A percentile compares a stretch with the other conserved stretches of the same genome.
Conservation (phyloP, 2,113 vertebrate species). For the Lagopus muta region DNA sequence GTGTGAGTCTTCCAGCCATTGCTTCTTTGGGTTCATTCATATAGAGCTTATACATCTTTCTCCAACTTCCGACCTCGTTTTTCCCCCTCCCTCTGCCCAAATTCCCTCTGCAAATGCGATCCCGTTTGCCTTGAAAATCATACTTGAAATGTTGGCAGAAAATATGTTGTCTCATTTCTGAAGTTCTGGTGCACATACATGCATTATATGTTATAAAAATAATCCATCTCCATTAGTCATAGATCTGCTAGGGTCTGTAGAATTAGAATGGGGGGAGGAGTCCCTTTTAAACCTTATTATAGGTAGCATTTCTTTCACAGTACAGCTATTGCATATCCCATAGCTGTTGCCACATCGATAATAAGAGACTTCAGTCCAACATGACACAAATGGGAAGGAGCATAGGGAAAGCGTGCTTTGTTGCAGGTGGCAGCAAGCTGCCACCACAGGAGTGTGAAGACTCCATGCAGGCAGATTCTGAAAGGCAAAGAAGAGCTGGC, state of each 20-base stretch:
- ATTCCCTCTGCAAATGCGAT: not conserved
- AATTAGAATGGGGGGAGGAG: not conserved
- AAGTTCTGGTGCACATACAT: not conserved
- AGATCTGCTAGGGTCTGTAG: not conserved
- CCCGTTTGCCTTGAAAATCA: not conserved
- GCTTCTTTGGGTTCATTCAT: not conserved
- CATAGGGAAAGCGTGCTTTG: not conserved
- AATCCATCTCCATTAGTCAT: not conserved
- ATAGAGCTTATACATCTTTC: not conserved
- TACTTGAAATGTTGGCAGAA: not conserved
- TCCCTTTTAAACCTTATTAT: not conserved
- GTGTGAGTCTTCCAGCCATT: not conserved
- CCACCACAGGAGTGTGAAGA: not conserved
- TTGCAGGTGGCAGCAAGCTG: slow-evolving; percentile 27
- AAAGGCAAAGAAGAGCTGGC: not conserved
- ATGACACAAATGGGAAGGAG: not conserved
- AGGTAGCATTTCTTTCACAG: not conserved
- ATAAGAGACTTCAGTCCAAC: not conserved
- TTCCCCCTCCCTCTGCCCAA: not conserved
- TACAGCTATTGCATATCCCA: not conserved
- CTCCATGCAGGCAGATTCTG: not conserved
- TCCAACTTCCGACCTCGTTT: not conserved
- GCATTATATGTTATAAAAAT: not conserved
- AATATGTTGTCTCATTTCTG: not conserved
- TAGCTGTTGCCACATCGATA: not conserved